Evolutionary conservation across 2,888 invertebrate genomes (phyloP), one percentile per base, ranked within the genome.

Genomic region (Drosophila anceps): DNA sequence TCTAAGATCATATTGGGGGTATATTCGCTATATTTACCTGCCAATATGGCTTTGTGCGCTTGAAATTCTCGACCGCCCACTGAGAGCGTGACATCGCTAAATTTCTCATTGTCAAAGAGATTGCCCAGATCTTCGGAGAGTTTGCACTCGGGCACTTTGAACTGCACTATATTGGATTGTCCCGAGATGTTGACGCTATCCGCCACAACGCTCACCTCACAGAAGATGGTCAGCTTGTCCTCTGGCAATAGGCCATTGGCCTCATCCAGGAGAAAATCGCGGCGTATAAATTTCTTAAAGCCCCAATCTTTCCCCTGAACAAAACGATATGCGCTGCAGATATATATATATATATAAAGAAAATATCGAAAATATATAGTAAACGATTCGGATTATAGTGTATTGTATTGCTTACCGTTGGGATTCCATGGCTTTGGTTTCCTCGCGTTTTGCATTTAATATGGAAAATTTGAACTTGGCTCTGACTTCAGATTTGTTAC

Each of bases 301-400:
- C 99, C 99, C 99, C 99, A 99, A 95, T 99, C 99, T 94, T 99
- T 99, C 90, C 99, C 99, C 94, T 99, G 99, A 76, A 99, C 99
- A 94, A 99, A 99, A 94, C 99, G 96, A 94, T 99, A 99, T 79
- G 99, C 99, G 93, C 99, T 93, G 65, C 43, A 8, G 48, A 33
- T 51, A 15, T 60, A 0, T 60, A 35, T n/a, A n/a, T n/a, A n/a
- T n/a, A n/a, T n/a, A n/a, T n/a, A n/a, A n/a, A n/a, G n/a, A 58
- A 43, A 13, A 35, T 4, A 55, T 24, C 9, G 10, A 18, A 33
- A 9, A 18, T 15, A 29, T 43, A 27, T 20, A 7, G 15, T 33
- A 20, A 4, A 50, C 24, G 3, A 37, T 35, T 12, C 2, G 0
- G 2, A 24, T 46, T 24, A n/a, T 27, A 27, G 4, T 2, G 1